Base-by-base conservation (phyloP, 1,140 invertebrate species). In the Palaemon carinicauda region DNA sequence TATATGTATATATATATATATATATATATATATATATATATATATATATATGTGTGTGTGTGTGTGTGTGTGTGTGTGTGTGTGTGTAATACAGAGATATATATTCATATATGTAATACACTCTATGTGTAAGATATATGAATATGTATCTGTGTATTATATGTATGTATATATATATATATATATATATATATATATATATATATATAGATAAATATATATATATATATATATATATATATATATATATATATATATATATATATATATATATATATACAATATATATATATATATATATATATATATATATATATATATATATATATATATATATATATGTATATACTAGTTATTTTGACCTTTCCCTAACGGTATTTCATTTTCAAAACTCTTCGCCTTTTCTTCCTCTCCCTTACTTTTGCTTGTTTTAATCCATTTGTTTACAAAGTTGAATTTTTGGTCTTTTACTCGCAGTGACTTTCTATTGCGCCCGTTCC, bases 201-300 rank as follows among this genome's bases (percentile, higher is more conserved):
- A 21, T 65, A 27, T n/a, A 65, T 27, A 27, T 65, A 27, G 14
- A 27, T 65, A 27, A n/a, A 27, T 65, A 27, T 14, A 65, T 24
- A n/a, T 77, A 77, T 51, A 51, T 77, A 33, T 33, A 77, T 50
- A 41, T 75, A 51, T 77, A 51, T 77, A 77, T 77, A 27, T 77
- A 77, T 77, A 15, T 52, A 21, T 69, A 21, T 15, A 21, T 69
- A 4, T 24, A 3, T 27, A 4, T n/a, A 1, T 69, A 7, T 69
- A 5, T 29, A 15, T 17, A 21, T 77, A 53, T 77, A 52, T 24
- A 52, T 53, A 14, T n/a, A 52, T 51, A 12, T 77, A 52, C 27
- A 21, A 7, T 27, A 75, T 50, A 41, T 33, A 50, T 75, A 41
- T 33, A 75, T 41, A 41, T 41, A 75, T 50, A 75, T 41, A 41